Evolutionary conservation across 2,888 invertebrate species (phyloP), one percentile per base, ranked within the genome.

Genomic region (Pyrocoelia pectoralis): DNA sequence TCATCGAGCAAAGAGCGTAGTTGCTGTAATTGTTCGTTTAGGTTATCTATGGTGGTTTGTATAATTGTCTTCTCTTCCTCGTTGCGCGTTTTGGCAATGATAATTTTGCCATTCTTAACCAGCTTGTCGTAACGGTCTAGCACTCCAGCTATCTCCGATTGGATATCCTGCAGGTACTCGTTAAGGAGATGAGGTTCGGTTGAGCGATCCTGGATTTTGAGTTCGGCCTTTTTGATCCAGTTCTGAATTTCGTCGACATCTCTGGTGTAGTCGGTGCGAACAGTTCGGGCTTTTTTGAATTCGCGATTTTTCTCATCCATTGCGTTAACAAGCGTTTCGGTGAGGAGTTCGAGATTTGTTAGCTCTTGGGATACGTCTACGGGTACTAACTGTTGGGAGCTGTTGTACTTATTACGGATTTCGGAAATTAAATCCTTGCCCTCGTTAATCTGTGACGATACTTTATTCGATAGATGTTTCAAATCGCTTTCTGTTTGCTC

Each of bases 241-340:
- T 85, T 85, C 77, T 92, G 92, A 17, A 95, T 88, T 68, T 89
- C 89, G 70, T 94, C 94, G 18, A 93, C 90, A 75, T 93, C 94
- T 18, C 84, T 83, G 49, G 89, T 81, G 80, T 94, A 95, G 71
- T 95, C 95, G 53, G 89, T 87, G 60, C 94, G 88, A 61, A 92
- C 86, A 12, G 93, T 92, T 74, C 90, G 88, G 17, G 95, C 95
- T 68, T 94, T 89, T 80, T 94, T 93, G 83, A 92, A 91, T 80
- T 94, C 94, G 78, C 92, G 87, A 76, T 91, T 90, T 80, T 94
- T 94, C 76, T 93, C 93, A 77, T 94, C 95, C 92, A 95, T 92
- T 52, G 88, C 88, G 73, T 89, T 89, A 55, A 88, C 86, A 58
- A 93, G 85, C 67, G 90, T 88, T 81, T 96, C 95, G 51, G 91